These are phyloP conservation scores for Operophtera brumata DNA, from an alignment of 2,888 invertebrate genomes.

Conservation along the genomic window DNA sequence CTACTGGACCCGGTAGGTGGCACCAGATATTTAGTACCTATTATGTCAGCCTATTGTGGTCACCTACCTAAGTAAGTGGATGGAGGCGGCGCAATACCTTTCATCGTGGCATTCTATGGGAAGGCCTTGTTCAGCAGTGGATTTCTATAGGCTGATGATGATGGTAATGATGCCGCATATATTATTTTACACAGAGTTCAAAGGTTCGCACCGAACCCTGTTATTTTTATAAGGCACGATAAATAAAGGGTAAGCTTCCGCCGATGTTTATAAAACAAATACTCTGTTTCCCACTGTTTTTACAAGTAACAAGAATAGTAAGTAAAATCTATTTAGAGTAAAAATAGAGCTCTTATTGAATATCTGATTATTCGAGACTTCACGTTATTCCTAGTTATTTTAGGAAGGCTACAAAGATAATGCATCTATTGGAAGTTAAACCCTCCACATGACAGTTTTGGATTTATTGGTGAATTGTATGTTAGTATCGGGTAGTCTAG, in stretches of 20 bases:
- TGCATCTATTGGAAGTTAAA: slow-evolving; percentile 3
- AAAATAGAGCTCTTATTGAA: slow-evolving; percentile 37
- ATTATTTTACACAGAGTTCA: too few relatives aligned
- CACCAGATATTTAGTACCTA: too few relatives aligned
- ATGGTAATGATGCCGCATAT: too few relatives aligned
- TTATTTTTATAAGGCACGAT: slow-evolving; percentile 49
- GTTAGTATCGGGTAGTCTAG: too few relatives aligned
- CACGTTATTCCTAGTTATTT: slow-evolving; percentile 14
- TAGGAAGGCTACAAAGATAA: slow-evolving; percentile 7
- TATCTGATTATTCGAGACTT: slow-evolving; percentile 15
- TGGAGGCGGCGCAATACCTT: too few relatives aligned
- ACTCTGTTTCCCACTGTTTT: slow-evolving; percentile 53
- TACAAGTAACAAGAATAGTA: slow-evolving; percentile 45
- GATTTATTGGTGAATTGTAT: too few relatives aligned
- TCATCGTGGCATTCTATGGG: too few relatives aligned
- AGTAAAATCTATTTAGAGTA: slow-evolving; percentile 30
- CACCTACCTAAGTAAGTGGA: too few relatives aligned
- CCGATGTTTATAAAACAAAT: slow-evolving; percentile 58
- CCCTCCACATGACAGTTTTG: too few relatives aligned
- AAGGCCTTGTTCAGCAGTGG: too few relatives aligned
- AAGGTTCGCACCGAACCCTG: slow-evolving; percentile 13
- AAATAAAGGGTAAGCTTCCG: slow-evolving; percentile 49
- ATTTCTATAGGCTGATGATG: too few relatives aligned
- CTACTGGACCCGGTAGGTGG: too few relatives aligned
- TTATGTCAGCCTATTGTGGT: slow-evolving; percentile 4